These are phyloP conservation scores for Temnothorax unifasciatus DNA, from an alignment of 2,888 invertebrate species.

Conservation along the genomic window DNA sequence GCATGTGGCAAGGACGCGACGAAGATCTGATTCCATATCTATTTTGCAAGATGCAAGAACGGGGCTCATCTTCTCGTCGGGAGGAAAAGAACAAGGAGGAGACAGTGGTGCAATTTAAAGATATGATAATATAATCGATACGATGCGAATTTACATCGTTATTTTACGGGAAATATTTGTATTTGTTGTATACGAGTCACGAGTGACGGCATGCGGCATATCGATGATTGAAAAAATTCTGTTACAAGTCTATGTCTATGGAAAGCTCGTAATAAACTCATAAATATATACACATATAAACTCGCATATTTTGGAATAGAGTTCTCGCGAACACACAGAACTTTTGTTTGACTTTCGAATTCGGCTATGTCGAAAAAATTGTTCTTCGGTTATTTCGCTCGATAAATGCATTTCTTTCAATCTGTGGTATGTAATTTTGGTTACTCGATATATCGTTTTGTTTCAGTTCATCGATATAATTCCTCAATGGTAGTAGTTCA, in stretches of 20 bases:
- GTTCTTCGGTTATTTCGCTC: no score
- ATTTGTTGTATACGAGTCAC: background rate
- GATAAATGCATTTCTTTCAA: no score
- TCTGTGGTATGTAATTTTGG: no score
- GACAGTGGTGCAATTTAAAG: conserved; percentile 11
- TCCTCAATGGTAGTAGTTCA: background rate
- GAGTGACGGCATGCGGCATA: no score
- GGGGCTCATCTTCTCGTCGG: background rate
- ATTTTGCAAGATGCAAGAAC: conserved; percentile 49
- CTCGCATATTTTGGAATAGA: background rate
- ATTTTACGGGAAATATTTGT: background rate
- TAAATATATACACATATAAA: background rate
- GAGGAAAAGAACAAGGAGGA: background rate
- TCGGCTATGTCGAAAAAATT: no score
- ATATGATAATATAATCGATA: background rate
- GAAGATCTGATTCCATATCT: conserved; percentile 19
- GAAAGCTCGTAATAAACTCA: background rate
- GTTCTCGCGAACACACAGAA: no score
- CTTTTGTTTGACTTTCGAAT: no score
- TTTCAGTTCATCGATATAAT: no score
- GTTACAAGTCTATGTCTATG: background rate
- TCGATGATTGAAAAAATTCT: background rate
- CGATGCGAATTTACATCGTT: background rate
- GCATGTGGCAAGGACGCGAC: background rate
- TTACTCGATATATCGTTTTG: no score